Evolutionary conservation across 2,113 vertebrate species (phyloP), one percentile per base, ranked within the genome.

Genomic region (Percina caprodes): DNA sequence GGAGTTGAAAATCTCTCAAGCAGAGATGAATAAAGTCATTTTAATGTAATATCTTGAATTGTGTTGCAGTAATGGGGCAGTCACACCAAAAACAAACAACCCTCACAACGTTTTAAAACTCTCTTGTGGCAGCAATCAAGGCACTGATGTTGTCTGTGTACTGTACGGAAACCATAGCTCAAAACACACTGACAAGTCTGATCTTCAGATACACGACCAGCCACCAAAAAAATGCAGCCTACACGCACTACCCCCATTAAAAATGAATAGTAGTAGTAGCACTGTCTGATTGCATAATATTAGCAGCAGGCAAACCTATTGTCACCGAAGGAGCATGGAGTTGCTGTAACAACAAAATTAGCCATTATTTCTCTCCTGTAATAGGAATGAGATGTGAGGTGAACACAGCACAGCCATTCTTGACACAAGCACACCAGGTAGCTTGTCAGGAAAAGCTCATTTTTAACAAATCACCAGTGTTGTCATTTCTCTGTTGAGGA

Each of bases 321-420:
- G 77, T 46, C 70, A 66, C 55, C 2, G 14, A 79, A 79, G 55
- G 68, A 69, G 42, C 52, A 78, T 13, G 30, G 70, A 59, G 66
- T 42, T 72, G 67, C 70, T 83, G 73, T 39, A 60, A 67, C 80
- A 86, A 69, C 54, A 73, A 52, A 66, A 79, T 77, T 58, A 81
- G 54, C 48, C 24, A 7, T 76, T 68, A 88, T 86, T 87, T 79
- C 81, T 82, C 62, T 68, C 6, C 46, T 58, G 51, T 70, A 68
- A 83, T 49, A 19, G 33, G 61, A 78, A 42, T 15, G 11, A 58
- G n/a, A 71, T 73, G 69, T 60, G 82, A 72, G 68, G 56, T 7
- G 56, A 78, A 12, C 30, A 69, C 4, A 78, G 55, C 12, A 61
- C 26, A 45, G 76, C 30, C 7, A 21, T 52, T 67, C 23, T 63